phyloP scores from a whole-genome alignment of 2,797 vertebrate genomes.

The Spinus pinus region DNA sequence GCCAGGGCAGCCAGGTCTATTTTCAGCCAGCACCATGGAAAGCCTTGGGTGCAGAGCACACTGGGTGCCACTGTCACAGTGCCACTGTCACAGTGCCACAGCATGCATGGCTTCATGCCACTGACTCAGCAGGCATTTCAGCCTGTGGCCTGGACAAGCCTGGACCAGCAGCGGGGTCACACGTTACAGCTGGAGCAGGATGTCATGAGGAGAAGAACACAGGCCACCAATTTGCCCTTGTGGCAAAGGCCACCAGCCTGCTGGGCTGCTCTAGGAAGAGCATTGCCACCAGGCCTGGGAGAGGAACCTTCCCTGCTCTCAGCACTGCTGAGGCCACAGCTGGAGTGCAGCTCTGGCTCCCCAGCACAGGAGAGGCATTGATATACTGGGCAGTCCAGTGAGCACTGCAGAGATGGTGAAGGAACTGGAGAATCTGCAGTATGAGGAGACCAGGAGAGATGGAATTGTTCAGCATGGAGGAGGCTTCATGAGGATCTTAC shows the following conservation, averaged over 20 bases:
- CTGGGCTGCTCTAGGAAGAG: background rate
- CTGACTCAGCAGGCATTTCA: background rate
- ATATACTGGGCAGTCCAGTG: background rate
- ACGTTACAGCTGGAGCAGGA: fast-evolving
- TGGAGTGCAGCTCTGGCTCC: background rate
- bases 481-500: background rate
- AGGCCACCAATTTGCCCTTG: background rate
- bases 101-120: fast-evolving
- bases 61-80: background rate
- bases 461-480: background rate
- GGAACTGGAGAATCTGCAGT: background rate
- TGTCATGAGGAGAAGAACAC: background rate
- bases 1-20: background rate
- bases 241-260: background rate
- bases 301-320: background rate
- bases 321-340: background rate
- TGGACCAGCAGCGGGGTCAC: background rate
- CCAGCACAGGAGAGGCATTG: background rate
- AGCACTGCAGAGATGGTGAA: background rate
- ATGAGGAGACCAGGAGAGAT: background rate
- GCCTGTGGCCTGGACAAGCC: background rate
- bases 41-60: background rate
- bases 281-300: background rate
- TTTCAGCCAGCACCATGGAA: fast-evolving
- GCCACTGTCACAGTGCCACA: background rate